Conservation (phyloP, 53 echinoderm and acorn worm genomes). For the Holothuria scabra region DNA sequence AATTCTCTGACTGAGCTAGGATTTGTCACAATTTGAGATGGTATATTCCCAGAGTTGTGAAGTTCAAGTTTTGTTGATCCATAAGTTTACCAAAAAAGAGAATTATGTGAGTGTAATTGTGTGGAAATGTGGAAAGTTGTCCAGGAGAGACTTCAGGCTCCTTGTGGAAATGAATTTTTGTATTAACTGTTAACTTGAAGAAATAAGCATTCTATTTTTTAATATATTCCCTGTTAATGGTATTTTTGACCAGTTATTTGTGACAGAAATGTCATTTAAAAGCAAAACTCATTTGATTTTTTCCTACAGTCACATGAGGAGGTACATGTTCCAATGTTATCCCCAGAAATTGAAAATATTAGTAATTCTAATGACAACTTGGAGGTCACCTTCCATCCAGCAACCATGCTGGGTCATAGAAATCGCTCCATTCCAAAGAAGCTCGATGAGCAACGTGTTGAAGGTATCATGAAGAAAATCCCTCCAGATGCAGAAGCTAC, state of each 20-base stretch:
- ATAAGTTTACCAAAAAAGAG: too few species aligned
- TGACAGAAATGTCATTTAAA: not conserved
- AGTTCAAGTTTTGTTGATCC: too few species aligned
- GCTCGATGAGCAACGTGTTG: constrained; percentile 64
- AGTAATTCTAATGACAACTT: constrained; percentile 15
- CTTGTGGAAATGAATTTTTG: too few species aligned
- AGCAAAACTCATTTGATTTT: not conserved
- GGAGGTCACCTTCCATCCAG: constrained; percentile 44
- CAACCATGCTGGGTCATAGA: not conserved
- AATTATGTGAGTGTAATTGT: too few species aligned
- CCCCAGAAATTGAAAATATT: constrained; percentile 21
- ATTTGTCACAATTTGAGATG: too few species aligned
- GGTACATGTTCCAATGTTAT: constrained; percentile 65
- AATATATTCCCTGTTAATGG: too few species aligned
- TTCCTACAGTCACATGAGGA: constrained; percentile 43
- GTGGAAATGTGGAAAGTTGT: too few species aligned
- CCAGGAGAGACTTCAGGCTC: too few species aligned
- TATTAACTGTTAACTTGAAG: too few species aligned
- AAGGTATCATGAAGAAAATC: constrained; percentile 94
- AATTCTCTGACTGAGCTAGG: too few species aligned
- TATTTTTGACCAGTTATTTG: not conserved
- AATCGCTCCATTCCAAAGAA: constrained; percentile 45
- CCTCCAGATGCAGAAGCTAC: constrained; percentile 87
- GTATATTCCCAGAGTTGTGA: too few species aligned
- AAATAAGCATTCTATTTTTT: too few species aligned